A percentile compares a stretch with the other conserved stretches of the same genome.
Evolutionary conservation across 2,797 vertebrate genomes (phyloP).

Genomic region (Cyprinella venusta): DNA sequence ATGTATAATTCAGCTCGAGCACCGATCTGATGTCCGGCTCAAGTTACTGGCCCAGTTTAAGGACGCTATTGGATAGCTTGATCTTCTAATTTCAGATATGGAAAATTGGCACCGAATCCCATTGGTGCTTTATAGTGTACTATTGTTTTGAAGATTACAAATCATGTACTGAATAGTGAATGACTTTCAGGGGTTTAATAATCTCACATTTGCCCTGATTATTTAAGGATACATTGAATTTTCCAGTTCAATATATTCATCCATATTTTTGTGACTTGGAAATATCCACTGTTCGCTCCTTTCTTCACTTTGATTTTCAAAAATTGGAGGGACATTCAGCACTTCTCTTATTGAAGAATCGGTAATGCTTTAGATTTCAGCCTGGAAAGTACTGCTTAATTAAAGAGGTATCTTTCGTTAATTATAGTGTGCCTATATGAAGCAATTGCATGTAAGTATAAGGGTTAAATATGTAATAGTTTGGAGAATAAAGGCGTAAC

Average conservation of each 20-base stretch:
- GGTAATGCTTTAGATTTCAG: too few relatives aligned
- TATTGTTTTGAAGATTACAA: constrained; percentile 41
- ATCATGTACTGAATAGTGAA: constrained; percentile 28
- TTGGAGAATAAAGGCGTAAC: too few relatives aligned
- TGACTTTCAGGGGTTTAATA: constrained; percentile 30
- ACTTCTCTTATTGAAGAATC: too few relatives aligned
- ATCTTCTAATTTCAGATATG: constrained; percentile 51
- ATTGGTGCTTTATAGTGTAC: constrained; percentile 47
- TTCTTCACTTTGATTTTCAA: too few relatives aligned
- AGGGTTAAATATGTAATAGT: too few relatives aligned
- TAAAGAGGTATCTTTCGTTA: too few relatives aligned
- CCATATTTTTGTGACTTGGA: background rate
- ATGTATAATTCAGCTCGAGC: constrained; percentile 84
- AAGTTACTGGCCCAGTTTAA: constrained; percentile 76
- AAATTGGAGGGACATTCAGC: too few relatives aligned
- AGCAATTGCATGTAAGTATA: too few relatives aligned
- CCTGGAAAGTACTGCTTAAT: too few relatives aligned
- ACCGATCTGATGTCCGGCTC: constrained; percentile 73
- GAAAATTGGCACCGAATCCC: constrained; percentile 52
- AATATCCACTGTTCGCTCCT: background rate
- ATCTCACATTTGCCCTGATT: background rate
- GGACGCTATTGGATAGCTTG: constrained; percentile 60
- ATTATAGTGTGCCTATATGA: too few relatives aligned
- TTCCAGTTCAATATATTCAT: too few relatives aligned
- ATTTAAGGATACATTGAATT: background rate